Evolutionary conservation across 2,797 vertebrate species (phyloP).

Genomic region (Thamnophis elegans): DNA sequence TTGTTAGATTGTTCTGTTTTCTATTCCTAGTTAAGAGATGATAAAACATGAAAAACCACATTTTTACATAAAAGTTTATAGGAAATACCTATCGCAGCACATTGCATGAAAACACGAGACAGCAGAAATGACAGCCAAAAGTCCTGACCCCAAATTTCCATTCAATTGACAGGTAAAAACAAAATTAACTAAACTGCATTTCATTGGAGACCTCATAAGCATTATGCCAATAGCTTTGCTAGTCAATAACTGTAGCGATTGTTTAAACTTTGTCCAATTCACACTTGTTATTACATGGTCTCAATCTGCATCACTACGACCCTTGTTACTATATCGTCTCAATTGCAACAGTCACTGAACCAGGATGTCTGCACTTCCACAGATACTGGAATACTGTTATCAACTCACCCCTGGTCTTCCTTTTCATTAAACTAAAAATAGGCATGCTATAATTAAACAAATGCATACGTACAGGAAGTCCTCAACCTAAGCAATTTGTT

Average conservation of each 20-base stretch:
- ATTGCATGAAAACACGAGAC: neutral
- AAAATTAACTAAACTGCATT: neutral
- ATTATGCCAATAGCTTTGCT: neutral
- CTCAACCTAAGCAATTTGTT: neutral
- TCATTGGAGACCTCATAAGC: neutral
- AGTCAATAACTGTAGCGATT: neutral
- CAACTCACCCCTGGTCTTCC: no score
- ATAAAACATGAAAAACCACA: neutral
- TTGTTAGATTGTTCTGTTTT: neutral
- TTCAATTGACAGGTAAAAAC: neutral
- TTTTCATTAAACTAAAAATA: neutral
- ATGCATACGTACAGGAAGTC: neutral
- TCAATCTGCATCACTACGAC: neutral
- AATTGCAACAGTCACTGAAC: constrained; percentile 11
- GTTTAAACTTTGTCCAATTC: neutral
- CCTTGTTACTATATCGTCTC: fast-evolving
- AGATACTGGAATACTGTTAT: neutral
- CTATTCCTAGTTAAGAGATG: neutral
- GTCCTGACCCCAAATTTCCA: neutral
- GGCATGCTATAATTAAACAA: constrained; percentile 29
- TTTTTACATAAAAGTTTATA: neutral
- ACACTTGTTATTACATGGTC: fast-evolving
- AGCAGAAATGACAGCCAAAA: neutral
- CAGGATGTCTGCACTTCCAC: neutral
- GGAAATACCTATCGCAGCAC: neutral